Base-by-base conservation (phyloP, 2,888 invertebrate species). In the Andrena praecox region DNA sequence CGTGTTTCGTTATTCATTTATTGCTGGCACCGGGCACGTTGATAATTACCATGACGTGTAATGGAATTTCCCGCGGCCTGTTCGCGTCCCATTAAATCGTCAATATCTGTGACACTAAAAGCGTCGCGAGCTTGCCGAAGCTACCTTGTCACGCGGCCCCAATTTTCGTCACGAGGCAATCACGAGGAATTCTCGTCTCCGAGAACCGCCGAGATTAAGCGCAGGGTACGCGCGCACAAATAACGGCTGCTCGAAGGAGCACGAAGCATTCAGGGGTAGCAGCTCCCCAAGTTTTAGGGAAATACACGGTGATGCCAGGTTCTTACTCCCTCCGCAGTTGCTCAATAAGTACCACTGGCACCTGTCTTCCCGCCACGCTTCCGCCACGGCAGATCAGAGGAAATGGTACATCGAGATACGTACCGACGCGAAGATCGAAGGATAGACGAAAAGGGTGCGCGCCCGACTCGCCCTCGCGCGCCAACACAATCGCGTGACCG, bases 401-500 rank as follows among this genome's bases (percentile, higher is more conserved):
- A 56, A 24, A 24, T 8, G 10, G 20, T 24, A 24, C 56, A 56
- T 27, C 56, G 24, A 16, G 42, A 42, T 27, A 56, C n/a, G 52
- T 20, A 20, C 7, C 27, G 24, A 1, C 50, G 12, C 1, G 4
- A 33, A 62, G 50, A 16, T 10, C 12, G 20, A 31, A 33, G 2
- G 24, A 31, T 31, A 56, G 24, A 29, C 24, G n/a, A 33, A 33
- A 20, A 56, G 56, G 20, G 52, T 52, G 2, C 20, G 20, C 20
- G 20, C 20, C 12, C 12, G 42, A 42, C 42, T 42, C 24, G 29
- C 8, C 5, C 33, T 5, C 10, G 3, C 16, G 42, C 12, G 12
- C 42, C 42, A 1, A 5, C 27, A n/a, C 60, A 62, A 63, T 82
- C 75, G 82, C 82, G 82, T 82, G 82, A 82, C 52, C 12, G 7